These are phyloP conservation scores for Epistrophella euchroma DNA, from an alignment of 2,888 invertebrate species.

Conservation along the genomic window DNA sequence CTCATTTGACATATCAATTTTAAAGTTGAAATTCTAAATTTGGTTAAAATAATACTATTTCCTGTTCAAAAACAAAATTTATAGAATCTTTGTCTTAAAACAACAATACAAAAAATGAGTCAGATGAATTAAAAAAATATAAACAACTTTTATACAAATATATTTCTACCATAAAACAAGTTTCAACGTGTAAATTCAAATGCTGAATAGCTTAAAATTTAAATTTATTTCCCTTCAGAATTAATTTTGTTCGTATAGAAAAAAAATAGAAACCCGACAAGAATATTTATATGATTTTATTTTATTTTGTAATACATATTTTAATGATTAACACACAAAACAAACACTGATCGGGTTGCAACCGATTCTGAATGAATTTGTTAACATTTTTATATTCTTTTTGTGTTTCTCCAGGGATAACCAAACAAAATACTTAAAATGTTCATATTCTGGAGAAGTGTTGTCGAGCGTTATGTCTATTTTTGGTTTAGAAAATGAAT, in stretches of 20 bases:
- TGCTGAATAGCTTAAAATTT: constrained; percentile 24
- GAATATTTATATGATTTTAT: constrained; percentile 8
- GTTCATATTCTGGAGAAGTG: neutral
- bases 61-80: constrained; percentile 9
- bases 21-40: constrained; percentile 35
- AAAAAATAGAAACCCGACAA: constrained; percentile 44
- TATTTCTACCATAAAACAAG: neutral
- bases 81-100: constrained; percentile 38
- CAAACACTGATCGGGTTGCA: constrained; percentile 41
- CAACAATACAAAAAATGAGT: constrained; percentile 12
- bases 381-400: constrained; percentile 7
- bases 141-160: neutral
- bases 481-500: constrained; percentile 50
- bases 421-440: constrained; percentile 9
- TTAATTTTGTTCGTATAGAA: constrained; percentile 32
- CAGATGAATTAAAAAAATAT: neutral
- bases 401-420: constrained; percentile 32
- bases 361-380: constrained; percentile 16
- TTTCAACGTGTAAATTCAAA: neutral
- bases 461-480: constrained; percentile 44
- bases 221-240: constrained; percentile 50
- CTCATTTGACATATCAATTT: constrained; percentile 48
- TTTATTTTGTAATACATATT: constrained; percentile 22
- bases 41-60: neutral
- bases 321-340: constrained; percentile 64